Evolutionary conservation across 1,140 invertebrate species (phyloP).

Genomic region (Uloborus diversus): DNA sequence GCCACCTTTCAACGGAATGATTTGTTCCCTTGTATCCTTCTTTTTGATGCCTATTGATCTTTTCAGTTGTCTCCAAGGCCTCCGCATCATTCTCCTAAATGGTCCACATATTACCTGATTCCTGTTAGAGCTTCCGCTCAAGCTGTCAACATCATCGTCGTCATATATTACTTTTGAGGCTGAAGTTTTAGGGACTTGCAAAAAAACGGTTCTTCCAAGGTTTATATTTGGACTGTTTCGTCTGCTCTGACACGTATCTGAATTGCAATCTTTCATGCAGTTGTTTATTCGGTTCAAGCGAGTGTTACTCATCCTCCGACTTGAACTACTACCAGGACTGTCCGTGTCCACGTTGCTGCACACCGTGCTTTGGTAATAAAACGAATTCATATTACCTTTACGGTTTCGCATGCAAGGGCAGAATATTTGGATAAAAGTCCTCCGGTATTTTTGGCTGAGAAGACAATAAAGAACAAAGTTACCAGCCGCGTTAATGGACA

Average conservation of each 20-base stretch:
- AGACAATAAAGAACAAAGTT: slow-evolving; percentile 83
- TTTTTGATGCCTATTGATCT: not conserved
- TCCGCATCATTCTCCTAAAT: slow-evolving; percentile 6
- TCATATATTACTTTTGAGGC: slow-evolving; percentile 26
- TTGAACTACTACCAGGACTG: slow-evolving; percentile 37
- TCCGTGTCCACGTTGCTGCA: slow-evolving; percentile 46
- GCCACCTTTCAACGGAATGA: slow-evolving; percentile 45
- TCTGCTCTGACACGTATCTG: not conserved
- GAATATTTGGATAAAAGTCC: slow-evolving; percentile 75
- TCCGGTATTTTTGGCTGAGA: slow-evolving; percentile 79
- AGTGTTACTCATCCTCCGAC: slow-evolving; percentile 15
- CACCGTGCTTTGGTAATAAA: slow-evolving; percentile 50
- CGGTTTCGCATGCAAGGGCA: slow-evolving; percentile 65
- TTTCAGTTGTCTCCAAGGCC: slow-evolving; percentile 18
- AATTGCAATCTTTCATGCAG: not conserved
- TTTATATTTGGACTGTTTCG: not conserved
- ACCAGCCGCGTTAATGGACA: slow-evolving; percentile 74
- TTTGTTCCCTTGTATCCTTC: slow-evolving; percentile 24
- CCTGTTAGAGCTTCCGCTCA: not conserved
- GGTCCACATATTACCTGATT: not conserved
- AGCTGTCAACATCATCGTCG: slow-evolving; percentile 24
- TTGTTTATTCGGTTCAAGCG: not conserved
- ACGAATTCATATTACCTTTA: slow-evolving; percentile 27
- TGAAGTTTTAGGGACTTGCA: slow-evolving; percentile 30
- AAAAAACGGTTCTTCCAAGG: not conserved